Evolutionary conservation across 30 jellyfish, hydroid and myxozoan species (phyloP), one percentile per base, ranked within the genome.

Genomic region (Aurelia sp.): DNA sequence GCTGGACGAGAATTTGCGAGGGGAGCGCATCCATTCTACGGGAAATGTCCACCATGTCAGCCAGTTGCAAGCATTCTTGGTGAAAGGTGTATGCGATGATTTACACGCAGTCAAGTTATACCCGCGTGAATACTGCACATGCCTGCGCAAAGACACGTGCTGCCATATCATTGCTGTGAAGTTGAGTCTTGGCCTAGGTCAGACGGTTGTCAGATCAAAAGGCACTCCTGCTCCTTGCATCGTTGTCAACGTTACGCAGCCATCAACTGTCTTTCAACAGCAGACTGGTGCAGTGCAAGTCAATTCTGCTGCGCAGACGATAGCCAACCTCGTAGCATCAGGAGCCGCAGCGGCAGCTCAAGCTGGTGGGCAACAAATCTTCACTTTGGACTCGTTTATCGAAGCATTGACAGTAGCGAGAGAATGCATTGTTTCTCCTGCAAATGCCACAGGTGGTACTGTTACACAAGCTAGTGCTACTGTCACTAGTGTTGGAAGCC

Each of bases 51-150:
- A 91, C 21, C 98, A 93, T 72, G 86, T 89, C 83, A 87, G 90
- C 65, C 96, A 78, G 3, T 63, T 85, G 86, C 95, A 93, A 61
- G 94, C 98, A 9, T 93, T 93, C 63, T 68, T 93, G 27, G 98
- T 93, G 72, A 87, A 73, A 85, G 95, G 98, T 76, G 70, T 93
- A 15, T 64, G 82, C 53, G 87, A 92, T 51, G 89, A 93, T 65
- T 67, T 94, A 22, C 99, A 94, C 52, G 99, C 97, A 12, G 99
- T 94, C 64, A 91, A 82, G 62, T 63, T 94, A 52, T 94, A 82
- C 68, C 99, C 99, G 48, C 96, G 93, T 41, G 96, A 94, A 76
- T 94, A 96, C 52, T 94, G 99, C 85, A 81, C 99, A 31, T 94
- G 99, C 57, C 88, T 88, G 58, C 61, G 67, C 24, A 84, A 78